These are phyloP conservation scores for Reticulitermes speratus DNA, from an alignment of 1,140 invertebrate genomes.

Conservation along the genomic window DNA sequence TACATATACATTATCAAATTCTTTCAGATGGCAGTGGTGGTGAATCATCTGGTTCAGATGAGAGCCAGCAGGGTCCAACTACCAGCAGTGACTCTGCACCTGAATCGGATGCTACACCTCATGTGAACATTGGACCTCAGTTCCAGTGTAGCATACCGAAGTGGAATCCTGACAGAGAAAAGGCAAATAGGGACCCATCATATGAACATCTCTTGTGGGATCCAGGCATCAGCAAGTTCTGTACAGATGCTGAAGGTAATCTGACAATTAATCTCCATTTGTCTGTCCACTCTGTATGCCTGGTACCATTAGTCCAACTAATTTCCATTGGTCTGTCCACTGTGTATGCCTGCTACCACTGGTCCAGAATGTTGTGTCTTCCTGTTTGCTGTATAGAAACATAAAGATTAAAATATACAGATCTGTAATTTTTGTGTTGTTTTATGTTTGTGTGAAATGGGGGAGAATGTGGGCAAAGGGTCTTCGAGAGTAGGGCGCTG, in stretches of 20 bases:
- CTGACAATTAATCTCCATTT: background rate
- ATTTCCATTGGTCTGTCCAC: too few species aligned
- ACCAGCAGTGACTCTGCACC: constrained; percentile 38
- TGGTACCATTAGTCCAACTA: background rate
- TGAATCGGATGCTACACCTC: constrained; percentile 56
- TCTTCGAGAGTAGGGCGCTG: too few species aligned
- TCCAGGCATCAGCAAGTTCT: constrained; percentile 69
- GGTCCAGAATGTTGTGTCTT: too few species aligned
- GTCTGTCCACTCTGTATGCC: too few species aligned
- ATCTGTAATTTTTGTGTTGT: too few species aligned
- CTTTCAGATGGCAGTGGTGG: constrained; percentile 7
- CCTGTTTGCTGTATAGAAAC: too few species aligned
- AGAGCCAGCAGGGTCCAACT: constrained; percentile 20
- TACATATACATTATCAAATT: background rate
- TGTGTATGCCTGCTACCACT: too few species aligned
- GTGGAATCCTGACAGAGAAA: constrained; percentile 43
- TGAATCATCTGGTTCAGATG: constrained; percentile 26
- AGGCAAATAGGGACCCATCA: constrained; percentile 48
- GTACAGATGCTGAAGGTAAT: constrained; percentile 73
- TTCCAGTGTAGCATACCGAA: constrained; percentile 84
- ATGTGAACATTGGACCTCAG: constrained; percentile 87
- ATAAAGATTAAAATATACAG: too few species aligned
- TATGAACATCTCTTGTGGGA: constrained; percentile 83
- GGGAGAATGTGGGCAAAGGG: too few species aligned
- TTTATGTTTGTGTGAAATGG: too few species aligned